Evolutionary conservation across 2,113 vertebrate genomes (phyloP), one percentile per base, ranked within the genome.

Genomic region (Gallinago undulata): DNA sequence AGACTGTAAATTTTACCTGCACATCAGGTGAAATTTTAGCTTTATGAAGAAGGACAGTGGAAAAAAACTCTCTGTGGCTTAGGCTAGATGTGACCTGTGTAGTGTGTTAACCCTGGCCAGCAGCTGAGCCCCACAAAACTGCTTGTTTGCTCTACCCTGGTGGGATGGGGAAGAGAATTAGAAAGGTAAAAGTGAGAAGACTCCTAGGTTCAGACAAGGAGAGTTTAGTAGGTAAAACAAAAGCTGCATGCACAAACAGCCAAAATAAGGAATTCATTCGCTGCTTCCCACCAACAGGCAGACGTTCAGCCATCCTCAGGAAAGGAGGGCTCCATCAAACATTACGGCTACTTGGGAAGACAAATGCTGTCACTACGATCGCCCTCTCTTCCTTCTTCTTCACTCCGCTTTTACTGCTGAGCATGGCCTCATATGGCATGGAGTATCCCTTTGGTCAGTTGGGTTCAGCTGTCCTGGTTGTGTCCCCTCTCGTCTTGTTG

Each of bases 371-470:
- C 2, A 4, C 39, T 43, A 9, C 2, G 4, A 88, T 66, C 0
- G 0, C 19, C 30, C 1, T 1, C 5, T 1, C 10, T 8, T 53
- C 23, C 30, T 67, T 7, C 18, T 48, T 66, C 14, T 70, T 24
- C 5, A 5, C 33, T 8, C 33, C n/a, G 41, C 4, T 66, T 81
- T 75, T 28, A 8, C 30, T 45, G 22, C 31, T 76, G 48, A 70
- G 8, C 7, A 25, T 62, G 33, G 24, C 1, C 4, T 33, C 28
- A 6, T 53, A 30, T 25, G 17, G 14, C 43, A 9, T n/a, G 23
- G 16, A 18, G 18, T 18, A 27, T 64, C 30, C 23, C 27, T 74
- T 50, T 28, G 47, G 7, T 73, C 43, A 41, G 6, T 3, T 62
- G 21, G 5, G 24, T 19, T 70, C 70, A 82, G 37, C 24, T 74